phyloP scores from a whole-genome alignment of 2,888 invertebrate species.

The Ephialtes manifestator region DNA sequence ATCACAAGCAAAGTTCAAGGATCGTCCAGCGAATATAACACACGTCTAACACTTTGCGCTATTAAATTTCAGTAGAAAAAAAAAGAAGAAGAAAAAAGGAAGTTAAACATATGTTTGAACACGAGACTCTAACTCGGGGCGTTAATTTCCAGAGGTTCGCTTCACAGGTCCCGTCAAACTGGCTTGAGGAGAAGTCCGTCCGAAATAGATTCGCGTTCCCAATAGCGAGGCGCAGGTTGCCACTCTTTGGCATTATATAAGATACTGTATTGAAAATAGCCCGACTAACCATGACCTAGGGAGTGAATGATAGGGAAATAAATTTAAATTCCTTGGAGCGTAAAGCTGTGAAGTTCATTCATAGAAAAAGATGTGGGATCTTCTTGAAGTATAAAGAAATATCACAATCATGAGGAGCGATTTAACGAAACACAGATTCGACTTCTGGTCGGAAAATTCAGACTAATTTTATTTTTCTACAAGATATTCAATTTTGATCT shows the following conservation, averaged over 20 bases:
- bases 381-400: neutral
- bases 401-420: neutral
- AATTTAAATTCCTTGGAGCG: neutral
- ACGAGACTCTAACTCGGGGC: constrained; percentile 37
- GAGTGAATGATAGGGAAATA: constrained; percentile 27
- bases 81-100: no score
- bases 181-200: constrained; percentile 74
- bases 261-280: constrained; percentile 79
- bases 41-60: neutral
- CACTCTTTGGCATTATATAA: constrained; percentile 78
- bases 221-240: constrained; percentile 76
- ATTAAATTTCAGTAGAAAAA: constrained; percentile 27
- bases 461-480: no score
- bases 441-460: no score
- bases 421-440: no score
- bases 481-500: no score
- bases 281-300: constrained; percentile 80
- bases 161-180: constrained; percentile 70
- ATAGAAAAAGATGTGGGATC: neutral
- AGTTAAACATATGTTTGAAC: constrained; percentile 5
- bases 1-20: neutral
- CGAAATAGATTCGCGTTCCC: constrained; percentile 81
- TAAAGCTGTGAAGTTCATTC: neutral
- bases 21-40: neutral
- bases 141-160: constrained; percentile 57